Base-by-base conservation (phyloP, 1,140 invertebrate species). In the Sitophilus oryzae region DNA sequence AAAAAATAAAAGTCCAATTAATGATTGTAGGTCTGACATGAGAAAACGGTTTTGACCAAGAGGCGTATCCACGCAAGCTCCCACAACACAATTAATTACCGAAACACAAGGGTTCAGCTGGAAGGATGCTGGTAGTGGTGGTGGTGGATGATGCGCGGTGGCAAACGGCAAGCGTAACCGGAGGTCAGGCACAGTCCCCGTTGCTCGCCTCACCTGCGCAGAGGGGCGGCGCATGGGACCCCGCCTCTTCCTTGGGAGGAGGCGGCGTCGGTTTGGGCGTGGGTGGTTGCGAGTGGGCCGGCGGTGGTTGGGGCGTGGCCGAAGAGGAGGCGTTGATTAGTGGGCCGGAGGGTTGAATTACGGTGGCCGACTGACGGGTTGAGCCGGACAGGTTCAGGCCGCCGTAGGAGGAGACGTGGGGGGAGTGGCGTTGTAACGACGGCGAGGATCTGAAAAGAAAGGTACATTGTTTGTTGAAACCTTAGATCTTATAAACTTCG, bases 181-280 rank as follows among this genome's bases (percentile, higher is more conserved):
- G 53, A 64, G 66, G 66, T 68, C 66, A 68, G 66, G 67, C 68
- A 66, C 58, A 66, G 48, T 69, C 67, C 59, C 69, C 70, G 51
- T 68, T 69, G 58, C 46, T 54, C 38, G 43, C 45, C 19, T 54
- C 56, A 43, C 51, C 41, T 20, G 48, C 58, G 42, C 41, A 44
- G 14, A 38, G 37, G 11, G 25, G 30, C 16, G 34, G 30, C 2
- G 18, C 15, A 4, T 38, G 19, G 4, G 22, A 35, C 15, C 42
- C 40, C 16, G 35, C 42, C 30, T 54, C 45, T 6, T 38, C 37
- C 9, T n/a, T 2, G 23, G 19, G 40, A n/a, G 40, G 43, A 10
- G 56, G 45, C n/a, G 59, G 41, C 6, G 63, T 46, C 10, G 64
- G 22, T 38, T 58, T 62, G 5, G 64, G 52, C 11, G 59, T 63